These are phyloP conservation scores for Tiaroga cobitis DNA, from an alignment of 2,797 vertebrate species.

Conservation along the genomic window DNA sequence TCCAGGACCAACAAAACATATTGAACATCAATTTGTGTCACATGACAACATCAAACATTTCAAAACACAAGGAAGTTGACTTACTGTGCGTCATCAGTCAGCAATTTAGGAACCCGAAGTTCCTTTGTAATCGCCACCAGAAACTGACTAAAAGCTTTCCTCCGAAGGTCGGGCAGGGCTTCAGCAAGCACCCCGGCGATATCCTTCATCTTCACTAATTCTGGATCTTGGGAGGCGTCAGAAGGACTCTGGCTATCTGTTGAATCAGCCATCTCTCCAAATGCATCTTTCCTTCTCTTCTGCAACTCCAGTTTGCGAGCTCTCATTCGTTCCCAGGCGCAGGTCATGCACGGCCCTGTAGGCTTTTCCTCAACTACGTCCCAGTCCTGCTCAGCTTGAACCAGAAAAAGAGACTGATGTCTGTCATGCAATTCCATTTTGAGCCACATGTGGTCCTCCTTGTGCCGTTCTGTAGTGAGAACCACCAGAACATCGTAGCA, in stretches of 20 bases:
- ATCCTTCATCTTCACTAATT: conserved; percentile 49
- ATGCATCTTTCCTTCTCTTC: conserved; percentile 43
- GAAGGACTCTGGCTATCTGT: background rate
- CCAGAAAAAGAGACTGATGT: conserved; percentile 57
- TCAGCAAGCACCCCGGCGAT: conserved; percentile 40
- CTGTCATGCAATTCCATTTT: conserved; percentile 51
- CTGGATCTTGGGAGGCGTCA: background rate
- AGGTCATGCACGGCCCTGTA: conserved; percentile 62
- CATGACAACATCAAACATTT: background rate
- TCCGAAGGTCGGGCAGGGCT: conserved; percentile 52
- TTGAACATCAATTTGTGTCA: background rate
- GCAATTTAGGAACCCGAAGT: conserved; percentile 32
- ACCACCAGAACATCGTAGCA: conserved; percentile 58
- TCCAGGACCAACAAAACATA: background rate
- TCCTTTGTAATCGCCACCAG: conserved; percentile 54
- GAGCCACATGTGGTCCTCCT: conserved; percentile 57
- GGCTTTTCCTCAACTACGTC: conserved; percentile 58
- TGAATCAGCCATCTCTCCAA: conserved; percentile 19
- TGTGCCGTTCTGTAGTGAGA: conserved; percentile 56
- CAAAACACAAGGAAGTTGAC: conserved; percentile 32
- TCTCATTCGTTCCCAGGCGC: conserved; percentile 64
- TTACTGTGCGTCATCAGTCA: conserved; percentile 47
- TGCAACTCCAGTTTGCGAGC: conserved; percentile 56
- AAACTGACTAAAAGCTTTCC: conserved; percentile 59
- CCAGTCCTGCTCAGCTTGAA: conserved; percentile 50